Conservation (phyloP, 2,888 invertebrate genomes). For the Linyphia triangularis region DNA sequence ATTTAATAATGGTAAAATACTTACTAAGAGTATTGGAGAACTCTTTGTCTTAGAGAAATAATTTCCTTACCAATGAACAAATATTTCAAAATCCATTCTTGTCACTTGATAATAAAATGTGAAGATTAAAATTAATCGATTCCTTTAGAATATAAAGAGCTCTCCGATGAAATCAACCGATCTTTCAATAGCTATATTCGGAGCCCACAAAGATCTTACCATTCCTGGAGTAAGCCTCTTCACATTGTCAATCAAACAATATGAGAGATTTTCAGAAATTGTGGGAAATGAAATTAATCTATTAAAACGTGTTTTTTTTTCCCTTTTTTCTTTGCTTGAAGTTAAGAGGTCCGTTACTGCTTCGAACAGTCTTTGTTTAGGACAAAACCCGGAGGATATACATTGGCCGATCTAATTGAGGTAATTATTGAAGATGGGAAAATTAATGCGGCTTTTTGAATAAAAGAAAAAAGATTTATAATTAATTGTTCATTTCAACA, state of each 20-base stretch:
- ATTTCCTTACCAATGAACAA: too few species aligned
- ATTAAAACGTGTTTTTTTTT: not conserved
- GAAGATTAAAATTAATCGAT: not conserved
- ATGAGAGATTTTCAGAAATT: not conserved
- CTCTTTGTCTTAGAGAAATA: too few species aligned
- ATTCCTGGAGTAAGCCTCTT: not conserved
- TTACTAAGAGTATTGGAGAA: too few species aligned
- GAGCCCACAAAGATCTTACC: not conserved
- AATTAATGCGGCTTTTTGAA: conserved; percentile 30
- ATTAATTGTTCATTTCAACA: conserved; percentile 27
- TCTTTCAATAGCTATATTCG: not conserved
- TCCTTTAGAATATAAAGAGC: not conserved
- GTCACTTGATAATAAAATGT: not conserved
- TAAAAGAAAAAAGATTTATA: not conserved
- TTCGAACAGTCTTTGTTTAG: not conserved
- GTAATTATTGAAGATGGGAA: conserved; percentile 1
- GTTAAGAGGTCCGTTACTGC: not conserved
- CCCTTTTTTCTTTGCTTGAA: not conserved
- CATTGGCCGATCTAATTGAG: conserved; percentile 7
- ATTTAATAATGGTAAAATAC: too few species aligned
- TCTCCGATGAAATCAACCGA: not conserved
- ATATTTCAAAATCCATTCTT: too few species aligned
- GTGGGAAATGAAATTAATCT: not conserved
- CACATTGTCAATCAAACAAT: too few species aligned
- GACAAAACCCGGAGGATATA: not conserved